Base-by-base conservation (phyloP, 2,113 vertebrate species). In the Nettapus auritus region DNA sequence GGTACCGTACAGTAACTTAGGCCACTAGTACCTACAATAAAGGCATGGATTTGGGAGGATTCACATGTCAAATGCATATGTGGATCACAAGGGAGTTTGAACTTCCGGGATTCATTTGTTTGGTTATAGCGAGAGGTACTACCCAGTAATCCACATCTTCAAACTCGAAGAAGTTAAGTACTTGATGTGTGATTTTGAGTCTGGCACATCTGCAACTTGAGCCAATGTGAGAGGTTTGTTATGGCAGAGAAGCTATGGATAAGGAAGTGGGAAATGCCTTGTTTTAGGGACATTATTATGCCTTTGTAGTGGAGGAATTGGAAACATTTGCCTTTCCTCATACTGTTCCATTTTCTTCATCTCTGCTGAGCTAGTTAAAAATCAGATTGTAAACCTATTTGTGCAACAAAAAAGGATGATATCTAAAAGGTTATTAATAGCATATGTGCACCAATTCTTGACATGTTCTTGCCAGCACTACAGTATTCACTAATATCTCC, bases 351-450 rank as follows among this genome's bases (percentile, higher is more conserved):
- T 88, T 74, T 90, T 66, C 77, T 82, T 91, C 5, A 74, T 88
- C 63, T 80, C 63, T 89, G 16, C 26, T 91, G 86, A 79, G 48
- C 22, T 87, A n/a, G 57, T 79, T 90, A 66, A 89, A 97, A 44
- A 93, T 55, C 21, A 50, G 60, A 53, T 5, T 73, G 44, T 77
- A 86, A 86, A 88, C 28, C 9, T 80, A 62, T 74, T 48, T 77
- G 21, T 75, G 55, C 44, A 69, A 59, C 34, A 63, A 80, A 91
- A 90, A 67, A 76, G 7, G 21, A 66, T 60, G 20, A 44, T 80
- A 74, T 62, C 36, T 74, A 70, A 82, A 64, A 91, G 25, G 50
- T 83, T 88, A 94, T 69, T 64, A 79, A 69, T 68, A 94, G 67
- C 70, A 68, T 62, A 76, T 87, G 75, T 82, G 75, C 38, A 56